Percentiles rank a stretch among this genome's conserved stretches.
Conservation (phyloP, 2,113 vertebrate genomes). For the Circaetus cinerascens region DNA sequence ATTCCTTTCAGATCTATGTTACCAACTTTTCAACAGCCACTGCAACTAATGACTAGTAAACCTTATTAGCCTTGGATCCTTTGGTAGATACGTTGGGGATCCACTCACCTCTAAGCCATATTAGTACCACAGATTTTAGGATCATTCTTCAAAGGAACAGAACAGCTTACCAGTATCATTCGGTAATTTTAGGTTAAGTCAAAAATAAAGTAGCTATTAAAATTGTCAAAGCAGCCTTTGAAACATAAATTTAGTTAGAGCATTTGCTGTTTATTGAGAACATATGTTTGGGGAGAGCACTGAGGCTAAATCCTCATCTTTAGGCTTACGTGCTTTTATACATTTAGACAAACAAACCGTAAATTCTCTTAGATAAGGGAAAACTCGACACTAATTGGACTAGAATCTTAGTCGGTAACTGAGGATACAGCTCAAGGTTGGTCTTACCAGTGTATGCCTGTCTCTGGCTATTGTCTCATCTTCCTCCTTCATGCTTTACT, state of each 20-base stretch:
- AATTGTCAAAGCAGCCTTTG: neutral
- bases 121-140: neutral
- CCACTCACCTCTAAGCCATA: neutral
- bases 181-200: neutral
- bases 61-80: neutral
- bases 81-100: rapidly evolving
- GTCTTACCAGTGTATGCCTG: neutral
- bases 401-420: neutral
- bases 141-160: neutral
- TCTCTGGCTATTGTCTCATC: neutral
- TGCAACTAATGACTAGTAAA: neutral
- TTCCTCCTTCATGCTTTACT: neutral
- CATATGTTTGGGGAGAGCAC: neutral
- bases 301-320: neutral
- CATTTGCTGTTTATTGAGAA: neutral
- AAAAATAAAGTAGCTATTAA: neutral
- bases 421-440: neutral
- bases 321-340: neutral
- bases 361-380: neutral
- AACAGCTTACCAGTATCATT: neutral
- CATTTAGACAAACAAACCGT: neutral
- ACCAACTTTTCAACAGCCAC: neutral
- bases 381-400: neutral
- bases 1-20: neutral
- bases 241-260: neutral